Base-by-base conservation (phyloP, 1,140 invertebrate genomes). In the Pinna nobilis region DNA sequence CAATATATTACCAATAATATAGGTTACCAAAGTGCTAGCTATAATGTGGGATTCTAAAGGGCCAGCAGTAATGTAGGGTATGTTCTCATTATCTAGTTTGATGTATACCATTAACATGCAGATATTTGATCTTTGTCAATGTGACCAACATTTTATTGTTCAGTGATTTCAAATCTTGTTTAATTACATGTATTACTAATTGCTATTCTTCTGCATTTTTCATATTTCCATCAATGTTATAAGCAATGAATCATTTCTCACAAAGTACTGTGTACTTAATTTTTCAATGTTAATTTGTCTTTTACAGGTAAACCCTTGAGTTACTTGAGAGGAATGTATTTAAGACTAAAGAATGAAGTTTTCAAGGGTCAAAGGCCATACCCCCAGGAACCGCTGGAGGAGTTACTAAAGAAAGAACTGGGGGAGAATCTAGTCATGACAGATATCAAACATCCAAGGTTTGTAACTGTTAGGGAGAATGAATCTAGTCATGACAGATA, bases 281-380 rank as follows among this genome's bases (percentile, higher is more conserved):
- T 11, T 53, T 30, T 3, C 20, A 0, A 3, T 25, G 50, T 13
- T 23, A 23, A 1, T 23, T 53, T 5, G 23, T 59, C 2, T 4
- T 49, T 78, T 85, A 7, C 67, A 92, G 91, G 90, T 69, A 91
- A 91, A 83, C 79, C 86, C 20, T 77, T 90, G 15, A 64, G 83
- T 5, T 89, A 92, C 70, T 86, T 88, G 74, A 93, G 96, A 82
- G 94, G 94, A 28, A 87, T 99, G 1, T 99, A 98, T 88, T 95
- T 99, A 81, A 92, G 94, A 39, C 92, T 99, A 86, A 99, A 99
- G 87, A 95, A 99, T 82, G 91, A 94, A 55, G 95, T 97, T 0
- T 99, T 99, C 85, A 91, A 93, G 9, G 97, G 97, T 1, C 92
- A 90, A 35, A 89, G 97, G 51, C 98, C 98, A 0, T 99, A 99